These are phyloP conservation scores for Hydropsyche betteni DNA, from an alignment of 2,888 invertebrate species.

Conservation along the genomic window DNA sequence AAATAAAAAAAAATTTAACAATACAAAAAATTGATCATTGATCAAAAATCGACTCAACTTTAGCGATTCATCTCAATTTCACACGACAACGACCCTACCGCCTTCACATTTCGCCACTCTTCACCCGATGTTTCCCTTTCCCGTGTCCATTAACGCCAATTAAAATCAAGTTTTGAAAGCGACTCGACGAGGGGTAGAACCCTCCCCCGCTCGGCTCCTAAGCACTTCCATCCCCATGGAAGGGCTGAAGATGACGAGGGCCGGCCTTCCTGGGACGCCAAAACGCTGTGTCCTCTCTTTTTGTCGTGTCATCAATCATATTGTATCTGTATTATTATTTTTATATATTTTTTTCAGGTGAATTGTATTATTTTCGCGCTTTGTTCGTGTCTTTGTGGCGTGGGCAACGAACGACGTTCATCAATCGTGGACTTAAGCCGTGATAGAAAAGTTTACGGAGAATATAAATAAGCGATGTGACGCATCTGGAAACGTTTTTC, in stretches of 20 bases:
- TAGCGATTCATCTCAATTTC: no score
- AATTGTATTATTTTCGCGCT: slow-evolving; percentile 1
- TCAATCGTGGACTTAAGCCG: slow-evolving; percentile 26
- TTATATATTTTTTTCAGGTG: slow-evolving; percentile 1
- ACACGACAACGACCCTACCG: no score
- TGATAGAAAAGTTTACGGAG: slow-evolving; percentile 11
- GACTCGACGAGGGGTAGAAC: slow-evolving; percentile 21
- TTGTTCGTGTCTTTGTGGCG: background rate
- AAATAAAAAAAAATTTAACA: no score
- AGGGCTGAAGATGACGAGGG: no score
- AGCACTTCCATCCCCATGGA: no score
- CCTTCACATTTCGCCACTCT: background rate
- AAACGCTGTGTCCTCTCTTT: background rate
- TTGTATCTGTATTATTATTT: slow-evolving; percentile 3
- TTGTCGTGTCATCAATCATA: slow-evolving; percentile 25
- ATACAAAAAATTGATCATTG: no score
- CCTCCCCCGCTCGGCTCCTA: background rate
- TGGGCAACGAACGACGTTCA: background rate
- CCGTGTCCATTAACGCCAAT: slow-evolving; percentile 47
- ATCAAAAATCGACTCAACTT: no score
- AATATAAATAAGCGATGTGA: slow-evolving; percentile 24
- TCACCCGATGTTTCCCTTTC: slow-evolving; percentile 29
- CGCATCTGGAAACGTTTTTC: slow-evolving; percentile 1
- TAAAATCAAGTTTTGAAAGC: slow-evolving; percentile 45
- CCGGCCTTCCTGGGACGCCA: no score